These are phyloP conservation scores for Murina feae DNA, from an alignment of 2,113 vertebrate species.

Conservation along the genomic window DNA sequence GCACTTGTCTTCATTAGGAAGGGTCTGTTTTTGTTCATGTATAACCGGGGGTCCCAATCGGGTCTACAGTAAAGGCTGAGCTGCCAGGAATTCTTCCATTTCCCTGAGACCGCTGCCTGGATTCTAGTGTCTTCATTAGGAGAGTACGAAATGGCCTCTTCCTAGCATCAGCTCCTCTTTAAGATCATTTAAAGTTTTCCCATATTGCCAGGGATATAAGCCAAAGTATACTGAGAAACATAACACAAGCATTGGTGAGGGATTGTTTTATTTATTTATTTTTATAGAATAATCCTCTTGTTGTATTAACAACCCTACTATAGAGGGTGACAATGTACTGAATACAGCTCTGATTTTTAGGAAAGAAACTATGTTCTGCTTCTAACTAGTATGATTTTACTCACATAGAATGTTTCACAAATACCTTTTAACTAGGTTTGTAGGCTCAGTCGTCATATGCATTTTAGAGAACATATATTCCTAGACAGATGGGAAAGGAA, in stretches of 20 bases:
- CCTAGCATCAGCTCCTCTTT: neutral
- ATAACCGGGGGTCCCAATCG: neutral
- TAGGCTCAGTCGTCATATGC: neutral
- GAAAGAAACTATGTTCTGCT: neutral
- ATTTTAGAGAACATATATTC: neutral
- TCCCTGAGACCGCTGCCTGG: neutral
- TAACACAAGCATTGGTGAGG: neutral
- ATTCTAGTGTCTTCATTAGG: slow-evolving; percentile 13
- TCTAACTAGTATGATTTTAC: neutral
- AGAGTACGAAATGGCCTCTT: neutral
- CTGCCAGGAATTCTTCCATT: neutral
- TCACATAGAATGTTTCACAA: neutral
- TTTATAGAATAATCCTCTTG: neutral
- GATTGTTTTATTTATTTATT: neutral
- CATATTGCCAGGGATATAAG: neutral
- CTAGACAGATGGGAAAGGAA: neutral
- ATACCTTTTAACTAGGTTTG: neutral
- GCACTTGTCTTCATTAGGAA: slow-evolving; percentile 10
- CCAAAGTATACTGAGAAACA: neutral
- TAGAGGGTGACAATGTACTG: neutral
- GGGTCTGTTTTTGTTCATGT: slow-evolving; percentile 6
- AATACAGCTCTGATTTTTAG: neutral
- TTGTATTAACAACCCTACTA: neutral
- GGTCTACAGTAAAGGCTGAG: neutral
- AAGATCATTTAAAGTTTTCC: neutral